phyloP scores from a whole-genome alignment of 2,113 vertebrate species.

The Chlorodrepanis virens region DNA sequence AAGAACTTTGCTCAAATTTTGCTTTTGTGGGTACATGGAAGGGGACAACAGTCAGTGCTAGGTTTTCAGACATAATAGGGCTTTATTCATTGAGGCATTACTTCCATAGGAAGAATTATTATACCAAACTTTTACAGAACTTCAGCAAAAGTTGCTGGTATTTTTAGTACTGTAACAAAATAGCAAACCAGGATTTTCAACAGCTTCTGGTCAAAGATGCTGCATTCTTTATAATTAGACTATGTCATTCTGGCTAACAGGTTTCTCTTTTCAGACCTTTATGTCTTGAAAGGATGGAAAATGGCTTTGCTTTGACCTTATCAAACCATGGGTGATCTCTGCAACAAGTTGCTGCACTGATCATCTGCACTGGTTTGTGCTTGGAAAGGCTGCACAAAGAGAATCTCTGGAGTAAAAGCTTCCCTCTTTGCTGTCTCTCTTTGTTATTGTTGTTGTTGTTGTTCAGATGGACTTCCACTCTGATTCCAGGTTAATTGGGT shows the following conservation, averaged over 20 bases:
- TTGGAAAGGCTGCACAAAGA: not conserved
- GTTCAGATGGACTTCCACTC: not conserved
- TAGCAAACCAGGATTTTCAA: not conserved
- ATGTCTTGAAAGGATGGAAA: constrained; percentile 13
- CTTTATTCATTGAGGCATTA: not conserved
- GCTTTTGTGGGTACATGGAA: not conserved
- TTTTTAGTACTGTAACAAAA: not conserved
- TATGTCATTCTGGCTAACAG: not conserved
- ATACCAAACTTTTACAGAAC: not conserved
- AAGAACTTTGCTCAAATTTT: not conserved
- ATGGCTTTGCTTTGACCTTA: constrained; percentile 32
- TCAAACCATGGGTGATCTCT: not conserved
- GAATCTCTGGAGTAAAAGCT: not conserved
- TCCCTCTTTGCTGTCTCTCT: not conserved
- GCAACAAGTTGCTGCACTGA: not conserved
- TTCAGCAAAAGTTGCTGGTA: not conserved
- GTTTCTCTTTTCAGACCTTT: not conserved
- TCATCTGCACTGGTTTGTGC: not conserved
- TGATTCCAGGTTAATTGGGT: not conserved
- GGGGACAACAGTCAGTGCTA: not conserved
- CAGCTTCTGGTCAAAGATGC: not conserved
- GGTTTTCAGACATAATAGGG: not conserved
- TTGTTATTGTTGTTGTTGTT: not conserved
- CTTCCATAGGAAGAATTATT: not conserved
- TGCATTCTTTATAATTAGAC: not conserved